Evolutionary conservation across 2,113 vertebrate species (phyloP), one percentile per base, ranked within the genome.

Genomic region (Malaclemys terrapin): DNA sequence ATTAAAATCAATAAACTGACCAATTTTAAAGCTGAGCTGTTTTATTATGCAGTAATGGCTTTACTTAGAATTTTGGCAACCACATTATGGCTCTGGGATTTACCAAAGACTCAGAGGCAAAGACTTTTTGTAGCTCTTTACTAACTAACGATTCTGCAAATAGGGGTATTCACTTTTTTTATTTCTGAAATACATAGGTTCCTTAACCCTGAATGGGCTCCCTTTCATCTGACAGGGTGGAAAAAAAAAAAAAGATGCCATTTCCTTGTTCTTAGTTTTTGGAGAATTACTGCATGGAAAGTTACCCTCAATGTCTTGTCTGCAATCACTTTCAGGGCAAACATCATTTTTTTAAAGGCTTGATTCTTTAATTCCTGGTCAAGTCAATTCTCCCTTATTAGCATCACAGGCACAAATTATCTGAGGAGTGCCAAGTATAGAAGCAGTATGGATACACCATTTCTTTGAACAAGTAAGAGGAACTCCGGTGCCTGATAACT

Each of bases 1-100:
- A 94, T 35, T 92, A 45, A 95, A 98, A 93, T 95, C 97, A 98
- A 97, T 97, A 97, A 96, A 91, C 52, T 96, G 95, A 94, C 95
- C 65, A 22, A 56, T 95, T 98, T 96, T 84, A 88, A 97, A 97
- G 78, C 62, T 91, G 84, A 97, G 88, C 29, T 91, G 35, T 75
- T 97, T 95, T 85, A 98, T 96, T 97, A 93, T 88, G 79, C n/a
- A 83, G 69, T 93, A 97, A 97, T 96, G 65, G 96, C 49, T 95
- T 94, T 78, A 89, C 75, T 93, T 94, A 96, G 88, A 96, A 94
- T 97, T 97, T 95, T 95, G 87, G 92, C 94, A 94, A 85, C 76
- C 42, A 47, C 45, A 89, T 90, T 6, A 5, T 29, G 95, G 62
- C 17, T 3, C 49, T 91, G 86, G 88, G 80, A 91, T 93, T 96